Evolutionary conservation across 2,113 vertebrate species (phyloP).

Genomic region (Mormyrus iriodes): DNA sequence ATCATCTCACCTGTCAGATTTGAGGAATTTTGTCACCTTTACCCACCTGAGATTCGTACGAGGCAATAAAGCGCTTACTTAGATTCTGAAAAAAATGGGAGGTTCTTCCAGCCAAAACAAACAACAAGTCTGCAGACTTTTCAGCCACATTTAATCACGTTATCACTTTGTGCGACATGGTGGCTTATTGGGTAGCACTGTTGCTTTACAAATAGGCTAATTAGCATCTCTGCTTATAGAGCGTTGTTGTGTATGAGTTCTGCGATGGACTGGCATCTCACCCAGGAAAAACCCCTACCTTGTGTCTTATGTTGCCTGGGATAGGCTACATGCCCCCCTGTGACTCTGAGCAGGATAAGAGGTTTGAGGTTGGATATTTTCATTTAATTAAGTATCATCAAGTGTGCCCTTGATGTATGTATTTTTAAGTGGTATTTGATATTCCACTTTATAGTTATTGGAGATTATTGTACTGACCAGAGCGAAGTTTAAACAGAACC

Average conservation of each 20-base stretch:
- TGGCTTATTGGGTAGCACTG: background rate
- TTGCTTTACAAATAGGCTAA: background rate
- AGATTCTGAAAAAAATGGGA: background rate
- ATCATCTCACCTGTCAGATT: background rate
- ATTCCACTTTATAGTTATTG: background rate
- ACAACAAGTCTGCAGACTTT: background rate
- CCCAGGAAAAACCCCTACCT: background rate
- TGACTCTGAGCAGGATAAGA: background rate
- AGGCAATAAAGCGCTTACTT: background rate
- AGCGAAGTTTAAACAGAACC: background rate
- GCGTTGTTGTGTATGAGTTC: background rate
- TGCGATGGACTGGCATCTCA: background rate
- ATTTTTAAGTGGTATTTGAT: background rate
- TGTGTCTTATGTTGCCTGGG: background rate
- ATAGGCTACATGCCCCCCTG: background rate
- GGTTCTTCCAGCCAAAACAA: background rate
- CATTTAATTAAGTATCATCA: background rate
- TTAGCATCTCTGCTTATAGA: background rate
- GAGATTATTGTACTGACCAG: background rate
- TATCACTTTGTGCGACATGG: background rate
- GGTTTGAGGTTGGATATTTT: background rate
- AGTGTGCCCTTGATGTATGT: background rate
- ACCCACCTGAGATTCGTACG: background rate
- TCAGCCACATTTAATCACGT: background rate
- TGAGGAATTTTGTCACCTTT: background rate